These are phyloP conservation scores for Diabrotica balteata DNA, from an alignment of 2,888 invertebrate species.

Conservation along the genomic window DNA sequence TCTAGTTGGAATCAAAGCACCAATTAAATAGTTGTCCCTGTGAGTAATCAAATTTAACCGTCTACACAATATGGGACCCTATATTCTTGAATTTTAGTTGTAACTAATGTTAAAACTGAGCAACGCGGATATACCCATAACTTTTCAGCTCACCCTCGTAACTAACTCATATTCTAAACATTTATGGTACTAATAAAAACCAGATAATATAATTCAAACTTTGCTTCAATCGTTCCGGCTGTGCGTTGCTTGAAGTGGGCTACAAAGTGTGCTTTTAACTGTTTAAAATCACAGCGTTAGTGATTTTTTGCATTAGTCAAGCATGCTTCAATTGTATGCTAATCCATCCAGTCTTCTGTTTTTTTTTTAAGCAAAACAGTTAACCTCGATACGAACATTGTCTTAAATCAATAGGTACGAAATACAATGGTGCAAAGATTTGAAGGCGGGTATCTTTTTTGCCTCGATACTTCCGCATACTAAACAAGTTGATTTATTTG, in stretches of 20 bases:
- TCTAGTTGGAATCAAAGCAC: too few relatives aligned
- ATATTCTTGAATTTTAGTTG: too few relatives aligned
- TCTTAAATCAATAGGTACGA: slow-evolving; percentile 28
- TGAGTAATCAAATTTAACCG: too few relatives aligned
- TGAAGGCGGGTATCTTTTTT: slow-evolving; percentile 26
- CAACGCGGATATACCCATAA: too few relatives aligned
- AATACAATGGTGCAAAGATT: slow-evolving; percentile 25
- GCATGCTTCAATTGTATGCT: slow-evolving; percentile 36
- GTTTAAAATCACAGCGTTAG: slow-evolving; percentile 25
- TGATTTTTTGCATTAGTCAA: slow-evolving; percentile 32
- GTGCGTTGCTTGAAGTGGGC: slow-evolving; percentile 12
- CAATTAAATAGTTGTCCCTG: too few relatives aligned
- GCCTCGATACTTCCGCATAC: slow-evolving; percentile 18
- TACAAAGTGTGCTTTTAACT: slow-evolving; percentile 19
- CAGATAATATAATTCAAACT: too few relatives aligned
- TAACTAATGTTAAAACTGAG: too few relatives aligned
- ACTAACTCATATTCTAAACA: too few relatives aligned
- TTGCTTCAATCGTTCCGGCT: too few relatives aligned
- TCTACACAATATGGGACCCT: too few relatives aligned
- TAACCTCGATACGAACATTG: slow-evolving; percentile 32
- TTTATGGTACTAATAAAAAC: too few relatives aligned
- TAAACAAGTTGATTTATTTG: not conserved
- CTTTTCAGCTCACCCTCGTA: too few relatives aligned
- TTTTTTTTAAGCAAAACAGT: slow-evolving; percentile 30
- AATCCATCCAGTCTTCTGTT: slow-evolving; percentile 31